Evolutionary conservation across 2,797 vertebrate species (phyloP).

Genomic region (Channa striata): DNA sequence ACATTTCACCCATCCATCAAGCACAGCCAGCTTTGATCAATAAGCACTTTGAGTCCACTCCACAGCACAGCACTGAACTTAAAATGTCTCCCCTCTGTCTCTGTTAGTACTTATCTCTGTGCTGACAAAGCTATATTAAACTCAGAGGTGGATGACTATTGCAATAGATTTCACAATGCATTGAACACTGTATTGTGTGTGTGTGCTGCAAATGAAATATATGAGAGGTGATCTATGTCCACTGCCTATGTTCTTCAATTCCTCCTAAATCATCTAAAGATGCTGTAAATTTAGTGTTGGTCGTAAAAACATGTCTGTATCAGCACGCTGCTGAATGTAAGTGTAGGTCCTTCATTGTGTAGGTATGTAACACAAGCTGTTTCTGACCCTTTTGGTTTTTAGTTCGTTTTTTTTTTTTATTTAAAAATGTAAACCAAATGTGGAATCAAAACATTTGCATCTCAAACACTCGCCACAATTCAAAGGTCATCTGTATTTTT

Average conservation of each 20-base stretch:
- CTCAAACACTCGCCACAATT: constrained; percentile 11
- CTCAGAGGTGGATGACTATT: constrained; percentile 69
- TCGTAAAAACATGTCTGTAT: constrained; percentile 19
- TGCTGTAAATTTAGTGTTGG: constrained; percentile 48
- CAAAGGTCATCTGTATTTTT: neutral
- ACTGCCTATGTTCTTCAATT: constrained; percentile 30
- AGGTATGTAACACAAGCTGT: constrained; percentile 4
- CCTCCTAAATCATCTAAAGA: constrained; percentile 41
- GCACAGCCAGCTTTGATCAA: constrained; percentile 77
- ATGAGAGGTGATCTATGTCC: constrained; percentile 44
- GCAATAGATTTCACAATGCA: constrained; percentile 68
- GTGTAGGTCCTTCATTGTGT: neutral
- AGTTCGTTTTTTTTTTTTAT: neutral
- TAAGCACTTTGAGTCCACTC: constrained; percentile 81
- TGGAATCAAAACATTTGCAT: constrained; percentile 37
- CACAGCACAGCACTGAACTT: constrained; percentile 65
- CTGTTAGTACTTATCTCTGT: constrained; percentile 77
- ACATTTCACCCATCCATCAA: constrained; percentile 79
- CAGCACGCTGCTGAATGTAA: neutral
- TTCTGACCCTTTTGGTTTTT: constrained; percentile 1
- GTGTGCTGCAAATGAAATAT: constrained; percentile 54
- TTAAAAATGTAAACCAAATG: constrained; percentile 22
- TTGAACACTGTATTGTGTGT: constrained; percentile 32
- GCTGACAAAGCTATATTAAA: constrained; percentile 78
- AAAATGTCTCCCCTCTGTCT: constrained; percentile 80